phyloP scores from a whole-genome alignment of 1,140 invertebrate species.

The Papilio machaon region DNA sequence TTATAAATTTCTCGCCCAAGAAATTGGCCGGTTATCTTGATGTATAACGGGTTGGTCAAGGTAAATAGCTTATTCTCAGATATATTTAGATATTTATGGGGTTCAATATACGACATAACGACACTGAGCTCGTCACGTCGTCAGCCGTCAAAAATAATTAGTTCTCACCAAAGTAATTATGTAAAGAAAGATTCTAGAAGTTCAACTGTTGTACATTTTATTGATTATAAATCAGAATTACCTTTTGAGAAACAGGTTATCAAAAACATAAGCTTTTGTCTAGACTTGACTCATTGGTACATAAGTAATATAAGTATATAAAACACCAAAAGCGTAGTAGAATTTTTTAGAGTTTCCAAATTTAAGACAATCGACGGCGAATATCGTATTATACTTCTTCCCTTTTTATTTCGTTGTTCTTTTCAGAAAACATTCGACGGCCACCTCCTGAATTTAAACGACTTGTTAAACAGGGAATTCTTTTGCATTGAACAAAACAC shows the following conservation, averaged over 20 bases:
- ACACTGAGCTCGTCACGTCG: neutral
- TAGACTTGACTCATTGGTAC: too few relatives aligned
- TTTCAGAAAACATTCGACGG: neutral
- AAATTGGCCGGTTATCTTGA: constrained; percentile 37
- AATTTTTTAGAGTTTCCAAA: neutral
- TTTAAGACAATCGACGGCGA: neutral
- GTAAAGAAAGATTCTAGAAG: neutral
- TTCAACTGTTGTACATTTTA: too few relatives aligned
- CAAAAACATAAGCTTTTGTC: too few relatives aligned
- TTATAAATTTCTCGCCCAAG: constrained; percentile 37
- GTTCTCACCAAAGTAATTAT: neutral
- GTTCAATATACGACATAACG: constrained; percentile 5
- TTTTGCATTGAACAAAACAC: constrained; percentile 58
- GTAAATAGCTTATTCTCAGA: constrained; percentile 35
- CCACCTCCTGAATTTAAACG: constrained; percentile 56
- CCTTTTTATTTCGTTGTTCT: neutral
- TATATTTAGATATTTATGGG: constrained; percentile 27
- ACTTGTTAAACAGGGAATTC: constrained; percentile 55
- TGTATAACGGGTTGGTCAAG: constrained; percentile 31
- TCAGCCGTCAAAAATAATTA: neutral
- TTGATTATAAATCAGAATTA: too few relatives aligned
- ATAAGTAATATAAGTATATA: too few relatives aligned
- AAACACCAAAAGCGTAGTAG: too few relatives aligned
- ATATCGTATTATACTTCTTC: neutral
- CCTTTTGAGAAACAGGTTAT: too few relatives aligned